Evolutionary conservation across 2,797 vertebrate species (phyloP), one percentile per base, ranked within the genome.

Genomic region (Chanos chanos): DNA sequence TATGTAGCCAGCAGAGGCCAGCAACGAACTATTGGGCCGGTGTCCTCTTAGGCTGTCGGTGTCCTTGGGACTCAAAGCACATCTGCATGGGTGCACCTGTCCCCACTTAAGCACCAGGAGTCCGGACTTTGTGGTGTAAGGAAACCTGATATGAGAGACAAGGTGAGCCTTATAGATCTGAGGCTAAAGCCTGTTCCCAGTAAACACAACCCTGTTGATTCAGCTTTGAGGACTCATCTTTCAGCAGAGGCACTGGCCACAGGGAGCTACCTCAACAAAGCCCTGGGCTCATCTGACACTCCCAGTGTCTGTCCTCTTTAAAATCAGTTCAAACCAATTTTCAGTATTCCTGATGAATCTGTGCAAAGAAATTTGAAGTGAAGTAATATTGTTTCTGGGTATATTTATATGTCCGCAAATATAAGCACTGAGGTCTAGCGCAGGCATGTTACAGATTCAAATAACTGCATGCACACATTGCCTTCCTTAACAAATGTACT

Each of bases 151-250:
- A 56, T 12, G 27, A 16, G 71, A 57, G 68, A 68, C 41, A 71
- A 60, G 39, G 49, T 52, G 49, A 59, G 43, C 21, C 50, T 43
- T 43, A 61, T 25, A 57, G 52, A 70, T 52, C 31, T 40, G 25
- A 66, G 56, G 61, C 18, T 31, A 41, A 48, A 60, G 56, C 13
- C 53, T 55, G 50, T 53, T 52, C 33, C 68, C 31, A n/a, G 45
- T 49, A 74, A 74, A 74, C 64, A 74, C 43, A 27, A 43, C 25
- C 51, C 28, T 74, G 68, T 71, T 71, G 68, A 68, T 61, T 61
- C 68, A 74, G 72, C 68, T 71, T 71, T 64, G 9, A 36, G 39
- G 64, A 61, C 57, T 70, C 62, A 48, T 69, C 49, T 62, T 44
- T 49, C 51, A 64, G 33, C 12, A 34, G 41, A 64, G 64, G 52